phyloP scores from a whole-genome alignment of 2,113 vertebrate species.

The Neofelis nebulosa region DNA sequence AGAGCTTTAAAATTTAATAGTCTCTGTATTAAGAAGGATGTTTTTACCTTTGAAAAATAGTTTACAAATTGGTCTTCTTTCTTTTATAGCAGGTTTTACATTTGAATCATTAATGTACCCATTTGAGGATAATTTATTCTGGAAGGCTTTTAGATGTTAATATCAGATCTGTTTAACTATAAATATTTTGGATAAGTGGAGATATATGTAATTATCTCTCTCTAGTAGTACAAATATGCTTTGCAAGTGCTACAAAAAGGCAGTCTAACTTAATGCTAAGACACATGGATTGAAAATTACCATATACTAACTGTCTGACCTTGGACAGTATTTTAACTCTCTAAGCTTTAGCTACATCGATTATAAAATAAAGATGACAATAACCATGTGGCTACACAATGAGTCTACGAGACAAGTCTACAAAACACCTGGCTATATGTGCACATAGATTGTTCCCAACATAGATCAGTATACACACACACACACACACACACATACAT shows the following conservation, averaged over 20 bases:
- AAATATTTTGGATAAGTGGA: constrained; percentile 58
- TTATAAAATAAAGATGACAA: background rate
- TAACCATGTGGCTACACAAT: background rate
- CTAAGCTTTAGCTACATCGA: background rate
- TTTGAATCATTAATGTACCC: constrained; percentile 73
- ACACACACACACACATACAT: too few species aligned
- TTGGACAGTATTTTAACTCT: background rate
- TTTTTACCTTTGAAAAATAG: constrained; percentile 74
- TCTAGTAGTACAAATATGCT: background rate
- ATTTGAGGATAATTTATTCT: constrained; percentile 64
- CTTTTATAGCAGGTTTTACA: constrained; percentile 57
- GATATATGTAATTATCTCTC: constrained; percentile 23
- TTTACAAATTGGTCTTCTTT: constrained; percentile 72
- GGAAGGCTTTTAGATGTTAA: constrained; percentile 32
- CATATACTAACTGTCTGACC: background rate
- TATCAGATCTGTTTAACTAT: background rate
- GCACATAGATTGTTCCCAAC: background rate
- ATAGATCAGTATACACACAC: background rate
- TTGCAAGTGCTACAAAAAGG: background rate
- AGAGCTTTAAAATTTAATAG: constrained; percentile 72
- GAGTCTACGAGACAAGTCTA: background rate
- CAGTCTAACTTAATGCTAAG: background rate
- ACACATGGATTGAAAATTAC: background rate
- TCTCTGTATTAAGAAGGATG: constrained; percentile 63
- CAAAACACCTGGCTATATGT: rapidly evolving